Evolutionary conservation across 1,140 invertebrate genomes (phyloP), one percentile per base, ranked within the genome.

Genomic region (Zaprionus ghesquierei): DNA sequence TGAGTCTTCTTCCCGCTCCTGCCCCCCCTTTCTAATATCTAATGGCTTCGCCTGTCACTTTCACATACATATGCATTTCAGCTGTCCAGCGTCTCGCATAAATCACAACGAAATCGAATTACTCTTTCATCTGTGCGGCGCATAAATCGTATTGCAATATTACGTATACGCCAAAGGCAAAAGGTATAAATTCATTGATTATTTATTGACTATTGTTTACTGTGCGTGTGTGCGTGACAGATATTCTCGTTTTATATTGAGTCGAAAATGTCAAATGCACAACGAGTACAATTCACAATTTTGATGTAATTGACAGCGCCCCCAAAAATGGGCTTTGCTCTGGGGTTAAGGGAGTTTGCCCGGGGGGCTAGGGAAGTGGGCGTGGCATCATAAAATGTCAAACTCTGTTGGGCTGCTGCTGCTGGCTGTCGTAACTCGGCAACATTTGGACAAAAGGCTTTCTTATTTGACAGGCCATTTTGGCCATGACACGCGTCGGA

Each of bases 361-460:
- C 22, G 35, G 35, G 20, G 69, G 71, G 63, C 35, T n/a, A n/a
- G n/a, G n/a, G n/a, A 55, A 13, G 27, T 72, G 63, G 46, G n/a
- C 56, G 31, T 73, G 73, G 66, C 81, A 82, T 89, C 84, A 87
- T 87, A 89, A 84, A 89, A 84, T 84, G 84, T 87, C 84, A 89
- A 84, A 80, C 64, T 77, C 79, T 69, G 75, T 89, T 79, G 76
- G 76, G 50, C n/a, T n/a, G 33, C 31, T 35, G 33, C 33, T 35
- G 46, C 53, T 59, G 81, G 66, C 53, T 74, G 74, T 68, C 66
- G 81, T 49, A 82, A 77, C 72, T 41, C n/a, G 79, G 82, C 65
- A 86, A 87, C 82, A 87, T 87, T 87, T 87, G 79, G 82, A 87
- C 82, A 87, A 87, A 87, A 79, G 79, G 82, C 76, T 86, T 87